Base-by-base conservation (phyloP, 2,113 vertebrate genomes). In the Rhea pennata region DNA sequence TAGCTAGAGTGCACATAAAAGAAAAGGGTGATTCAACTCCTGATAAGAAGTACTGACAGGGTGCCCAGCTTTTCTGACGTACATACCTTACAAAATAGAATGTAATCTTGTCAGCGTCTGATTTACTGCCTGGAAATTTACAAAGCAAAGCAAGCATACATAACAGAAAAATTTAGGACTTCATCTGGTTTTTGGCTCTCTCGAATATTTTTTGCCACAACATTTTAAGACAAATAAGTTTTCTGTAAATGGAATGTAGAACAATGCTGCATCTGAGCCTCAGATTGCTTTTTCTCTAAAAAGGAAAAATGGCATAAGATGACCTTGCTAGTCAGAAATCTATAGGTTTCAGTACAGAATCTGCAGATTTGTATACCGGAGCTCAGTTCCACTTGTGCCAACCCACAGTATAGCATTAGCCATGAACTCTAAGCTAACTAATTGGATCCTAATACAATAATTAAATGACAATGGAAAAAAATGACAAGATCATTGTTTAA, bases 171-270 rank as follows among this genome's bases (percentile, higher is more conserved):
- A 53, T 11, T 58, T 33, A 65, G 26, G 12, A 53, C 4, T 1
- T 48, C 15, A 65, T 15, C 23, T 46, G 5, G 14, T 58, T 20
- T 29, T 66, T 15, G 27, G 15, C 5, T 61, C 26, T 69, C 56
- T 53, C 26, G 26, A 20, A 62, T 10, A 84, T 20, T 51, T 92
- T 42, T 74, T 53, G 26, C 6, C 15, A 8, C 46, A 40, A n/a
- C 46, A 74, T 16, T 24, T 61, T 23, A 48, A 71, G 36, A 74
- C 27, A 59, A 31, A 6, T 59, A 59, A 59, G 6, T 59, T 16
- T 59, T 1, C 12, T 44, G 2, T 44, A 70, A 74, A 20, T 48
- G 5, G 7, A 46, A 36, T 22, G 3, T 10, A 0, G 2, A 51
- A 27, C 10, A 61, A 27, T 89, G 20, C 50, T 81, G 40, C 27